Evolutionary conservation across 2,113 vertebrate genomes (phyloP), one percentile per base, ranked within the genome.

Genomic region (Corynorhinus townsendii): DNA sequence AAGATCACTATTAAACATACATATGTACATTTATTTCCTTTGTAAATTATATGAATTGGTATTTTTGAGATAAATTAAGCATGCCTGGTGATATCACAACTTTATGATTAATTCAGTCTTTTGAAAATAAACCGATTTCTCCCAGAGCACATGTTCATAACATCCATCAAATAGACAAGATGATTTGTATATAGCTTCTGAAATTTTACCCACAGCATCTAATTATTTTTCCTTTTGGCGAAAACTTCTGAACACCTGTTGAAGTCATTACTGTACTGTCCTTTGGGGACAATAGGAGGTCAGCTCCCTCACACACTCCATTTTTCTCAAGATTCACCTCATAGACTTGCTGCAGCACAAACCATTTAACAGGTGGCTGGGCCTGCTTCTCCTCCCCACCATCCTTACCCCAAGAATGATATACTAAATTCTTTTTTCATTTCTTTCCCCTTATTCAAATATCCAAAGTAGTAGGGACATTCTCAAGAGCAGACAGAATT

Each of bases 191-290:
- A 45, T 69, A 72, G 71, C 47, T 92, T 97, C 93, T 93, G 93
- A 96, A 95, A 86, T 86, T 94, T 66, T 91, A 66, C 69, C 59
- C 86, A 52, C n/a, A 89, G 26, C 38, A 91, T 77, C 56, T 97
- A 95, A 97, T 96, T 93, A 85, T 90, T 96, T 97, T 96, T 96
- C 96, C 97, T 96, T 92, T 96, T 96, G 96, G 90, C 94, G 95
- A 89, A 93, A 88, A 30, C 43, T 83, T 92, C 82, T 83, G 87
- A 76, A 89, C 96, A 96, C 92, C 97, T 95, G 95, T 83, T 91
- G 52, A 94, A 97, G 75, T 79, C 96, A 92, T 96, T 96, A 95
- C 75, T 17, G 45, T 26, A 49, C 69, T 72, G 38, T 94, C 90
- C 88, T 95, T 35, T 80, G 88, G 79, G 96, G 66, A 59, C 71